phyloP scores from a whole-genome alignment of 1,140 invertebrate genomes.

The Cydia pomonella region DNA sequence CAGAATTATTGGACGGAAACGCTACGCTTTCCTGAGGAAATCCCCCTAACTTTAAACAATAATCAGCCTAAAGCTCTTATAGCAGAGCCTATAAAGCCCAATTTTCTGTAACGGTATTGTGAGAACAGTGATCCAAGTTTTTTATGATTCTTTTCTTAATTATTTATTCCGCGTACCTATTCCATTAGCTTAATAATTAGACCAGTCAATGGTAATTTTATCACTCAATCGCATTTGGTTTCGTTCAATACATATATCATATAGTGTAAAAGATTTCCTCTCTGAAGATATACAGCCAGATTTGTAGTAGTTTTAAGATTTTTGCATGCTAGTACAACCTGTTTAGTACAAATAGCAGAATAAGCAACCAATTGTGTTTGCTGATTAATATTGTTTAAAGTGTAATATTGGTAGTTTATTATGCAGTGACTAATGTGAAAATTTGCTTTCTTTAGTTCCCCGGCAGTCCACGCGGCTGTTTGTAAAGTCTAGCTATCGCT shows the following conservation, averaged over 20 bases:
- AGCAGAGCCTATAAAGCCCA: slow-evolving; percentile 3
- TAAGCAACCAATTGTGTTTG: too few relatives aligned
- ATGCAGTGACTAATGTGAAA: too few relatives aligned
- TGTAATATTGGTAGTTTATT: too few relatives aligned
- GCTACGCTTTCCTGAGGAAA: slow-evolving; percentile 44
- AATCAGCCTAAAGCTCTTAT: neutral
- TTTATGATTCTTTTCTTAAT: slow-evolving; percentile 45
- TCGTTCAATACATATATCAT: neutral
- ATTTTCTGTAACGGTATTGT: slow-evolving; percentile 20
- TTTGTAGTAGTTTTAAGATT: too few relatives aligned
- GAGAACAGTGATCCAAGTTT: slow-evolving; percentile 42
- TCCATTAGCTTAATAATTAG: slow-evolving; percentile 52
- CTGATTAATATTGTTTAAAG: too few relatives aligned
- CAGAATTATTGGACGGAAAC: slow-evolving; percentile 61
- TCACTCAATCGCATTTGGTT: neutral
- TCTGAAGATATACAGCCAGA: too few relatives aligned
- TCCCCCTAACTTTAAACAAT: neutral
- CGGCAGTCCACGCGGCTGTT: too few relatives aligned
- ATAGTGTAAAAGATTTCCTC: too few relatives aligned
- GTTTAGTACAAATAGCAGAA: too few relatives aligned
- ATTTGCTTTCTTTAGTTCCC: too few relatives aligned
- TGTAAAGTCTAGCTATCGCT: too few relatives aligned
- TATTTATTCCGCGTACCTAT: slow-evolving; percentile 47
- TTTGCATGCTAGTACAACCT: too few relatives aligned
- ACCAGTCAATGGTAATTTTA: slow-evolving; percentile 5